Evolutionary conservation across 2,888 invertebrate species (phyloP).

Genomic region (Apeira syringaria): DNA sequence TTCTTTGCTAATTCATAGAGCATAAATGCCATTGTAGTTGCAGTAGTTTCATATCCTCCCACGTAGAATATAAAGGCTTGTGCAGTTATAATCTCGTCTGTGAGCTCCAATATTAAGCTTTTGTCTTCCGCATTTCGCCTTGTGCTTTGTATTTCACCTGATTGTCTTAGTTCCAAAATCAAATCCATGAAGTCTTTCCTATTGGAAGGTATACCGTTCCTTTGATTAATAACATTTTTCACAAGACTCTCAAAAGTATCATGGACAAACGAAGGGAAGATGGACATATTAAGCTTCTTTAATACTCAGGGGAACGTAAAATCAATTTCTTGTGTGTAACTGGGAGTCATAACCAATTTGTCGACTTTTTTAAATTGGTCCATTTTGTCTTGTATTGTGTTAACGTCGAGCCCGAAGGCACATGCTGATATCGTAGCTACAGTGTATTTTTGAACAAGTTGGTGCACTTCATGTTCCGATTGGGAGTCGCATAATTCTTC

Average conservation of each 20-base stretch:
- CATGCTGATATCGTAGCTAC: conserved; percentile 46
- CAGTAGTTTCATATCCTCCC: conserved; percentile 72
- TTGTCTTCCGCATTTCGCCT: conserved; percentile 28
- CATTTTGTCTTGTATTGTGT: conserved; percentile 25
- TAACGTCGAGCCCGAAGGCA: conserved; percentile 50
- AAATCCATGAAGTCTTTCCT: conserved; percentile 38
- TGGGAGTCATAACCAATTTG: conserved; percentile 22
- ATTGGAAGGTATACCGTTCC: conserved; percentile 40
- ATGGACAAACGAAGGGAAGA: conserved; percentile 37
- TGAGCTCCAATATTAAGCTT: conserved; percentile 36
- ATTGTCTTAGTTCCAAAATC: conserved; percentile 41
- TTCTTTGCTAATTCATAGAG: conserved; percentile 58
- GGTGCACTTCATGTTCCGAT: conserved; percentile 39
- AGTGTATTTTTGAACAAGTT: conserved; percentile 44
- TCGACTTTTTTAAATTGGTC: conserved; percentile 29
- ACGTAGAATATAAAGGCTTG: conserved; percentile 67
- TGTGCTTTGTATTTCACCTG: conserved; percentile 32
- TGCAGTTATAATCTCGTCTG: conserved; percentile 53
- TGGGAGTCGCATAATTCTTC: conserved; percentile 19
- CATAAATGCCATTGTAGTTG: conserved; percentile 57
- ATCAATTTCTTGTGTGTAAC: conserved; percentile 36
- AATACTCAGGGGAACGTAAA: conserved; percentile 52
- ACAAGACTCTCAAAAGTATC: conserved; percentile 45
- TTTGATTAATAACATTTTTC: conserved; percentile 35
- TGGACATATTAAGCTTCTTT: conserved; percentile 37